These are phyloP conservation scores for Orientallactaga sibirica DNA, from an alignment of 2,797 vertebrate species.

Conservation along the genomic window DNA sequence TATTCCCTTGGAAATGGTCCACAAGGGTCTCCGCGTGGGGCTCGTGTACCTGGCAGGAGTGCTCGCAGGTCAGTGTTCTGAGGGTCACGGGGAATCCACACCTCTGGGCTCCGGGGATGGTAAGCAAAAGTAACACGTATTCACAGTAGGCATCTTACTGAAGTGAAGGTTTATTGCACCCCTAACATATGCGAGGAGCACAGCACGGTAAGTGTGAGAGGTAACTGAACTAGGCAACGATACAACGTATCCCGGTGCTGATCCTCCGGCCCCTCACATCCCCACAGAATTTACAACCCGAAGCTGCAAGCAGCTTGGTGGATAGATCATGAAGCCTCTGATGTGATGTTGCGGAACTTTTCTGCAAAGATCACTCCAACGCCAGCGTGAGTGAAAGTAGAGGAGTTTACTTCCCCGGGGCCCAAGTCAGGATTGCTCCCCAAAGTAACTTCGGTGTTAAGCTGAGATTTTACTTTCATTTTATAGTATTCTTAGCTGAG, in stretches of 20 bases:
- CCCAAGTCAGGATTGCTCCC: too few species aligned
- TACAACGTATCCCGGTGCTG: background rate
- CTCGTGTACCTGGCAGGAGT: slow-evolving; percentile 95
- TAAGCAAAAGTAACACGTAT: background rate
- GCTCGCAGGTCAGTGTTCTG: slow-evolving; percentile 91
- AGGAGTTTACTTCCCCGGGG: too few species aligned
- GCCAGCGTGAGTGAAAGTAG: too few species aligned
- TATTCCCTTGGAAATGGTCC: slow-evolving; percentile 95
- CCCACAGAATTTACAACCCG: background rate
- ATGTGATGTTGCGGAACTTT: background rate
- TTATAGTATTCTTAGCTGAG: too few species aligned
- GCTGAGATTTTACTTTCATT: too few species aligned
- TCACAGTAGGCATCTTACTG: background rate
- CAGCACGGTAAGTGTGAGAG: background rate
- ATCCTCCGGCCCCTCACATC: background rate
- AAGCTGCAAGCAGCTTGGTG: background rate
- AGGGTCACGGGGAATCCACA: background rate
- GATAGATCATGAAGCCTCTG: background rate
- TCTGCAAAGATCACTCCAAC: too few species aligned
- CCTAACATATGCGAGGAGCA: background rate
- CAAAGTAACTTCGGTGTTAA: too few species aligned
- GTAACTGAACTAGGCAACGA: background rate
- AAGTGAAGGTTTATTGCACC: background rate
- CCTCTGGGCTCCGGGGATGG: slow-evolving; percentile 1
- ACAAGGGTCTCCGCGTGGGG: slow-evolving; percentile 95